Evolutionary conservation across 2,113 vertebrate genomes (phyloP), one percentile per base, ranked within the genome.

Genomic region (Choloepus hoffmanni): DNA sequence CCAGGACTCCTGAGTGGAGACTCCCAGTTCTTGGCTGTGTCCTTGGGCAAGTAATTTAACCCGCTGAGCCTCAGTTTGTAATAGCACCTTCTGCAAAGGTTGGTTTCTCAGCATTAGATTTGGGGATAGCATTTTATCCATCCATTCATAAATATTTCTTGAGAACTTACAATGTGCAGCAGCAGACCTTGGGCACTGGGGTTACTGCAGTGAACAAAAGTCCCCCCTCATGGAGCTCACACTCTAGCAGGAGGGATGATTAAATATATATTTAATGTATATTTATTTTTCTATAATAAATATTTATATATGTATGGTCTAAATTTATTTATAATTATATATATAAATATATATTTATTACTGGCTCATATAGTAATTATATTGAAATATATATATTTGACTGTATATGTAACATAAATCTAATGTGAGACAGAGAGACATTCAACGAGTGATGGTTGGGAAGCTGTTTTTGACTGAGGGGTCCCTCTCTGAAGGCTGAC

Each of bases 21-120:
- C 26, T 30, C 45, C 9, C 45, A 50, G 48, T 26, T 30, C 50
- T 58, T 7, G 6, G 50, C 65, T 18, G 0, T 72, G 43, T 1
- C 48, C 40, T n/a, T 5, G 24, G 77, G 28, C 13, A 58, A 62
- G 68, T 43, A 28, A 7, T 63, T 48, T 15, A 73, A 33, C 7
- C n/a, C 16, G 1, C 26, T 0, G 24, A 89, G 8, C 53, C 73
- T 70, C 48, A 12, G 58, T 26, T 36, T 43, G 0, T 40, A 7
- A 30, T 0, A 26, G 67, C 11, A 4, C 60, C 43, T 18, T 1
- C 4, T 3, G 81, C 12, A 16, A 10, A 67, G 36, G 45, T 14
- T 43, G 26, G 45, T 50, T 43, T 82, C 11, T 53, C n/a, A 4
- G 48, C 12, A 2, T 30, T 18, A 15, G 15, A 0, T 11, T 1